Percentiles rank a stretch among this genome's conserved stretches.
phyloP scores from a whole-genome alignment of 1,140 invertebrate species.

The Onthophagus taurus region DNA sequence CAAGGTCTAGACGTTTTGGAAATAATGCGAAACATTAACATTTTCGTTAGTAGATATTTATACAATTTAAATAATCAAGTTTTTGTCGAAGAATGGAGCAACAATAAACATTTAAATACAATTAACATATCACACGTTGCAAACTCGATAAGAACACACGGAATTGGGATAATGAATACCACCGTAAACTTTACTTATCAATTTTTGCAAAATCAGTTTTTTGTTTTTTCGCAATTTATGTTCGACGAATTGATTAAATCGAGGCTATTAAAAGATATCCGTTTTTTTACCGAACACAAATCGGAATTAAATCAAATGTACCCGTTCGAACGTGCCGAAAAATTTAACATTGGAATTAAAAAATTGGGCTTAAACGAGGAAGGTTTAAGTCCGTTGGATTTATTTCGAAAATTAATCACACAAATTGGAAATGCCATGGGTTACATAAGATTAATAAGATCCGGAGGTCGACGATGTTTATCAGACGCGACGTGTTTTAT shows the following conservation, averaged over 20 bases:
- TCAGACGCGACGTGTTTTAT: conserved; percentile 86
- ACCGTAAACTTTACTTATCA: conserved; percentile 95
- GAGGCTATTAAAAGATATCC: conserved; percentile 81
- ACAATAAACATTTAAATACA: conserved; percentile 92
- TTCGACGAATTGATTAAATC: conserved; percentile 99
- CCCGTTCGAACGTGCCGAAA: conserved; percentile 85
- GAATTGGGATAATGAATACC: conserved; percentile 95
- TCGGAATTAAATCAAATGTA: conserved; percentile 51
- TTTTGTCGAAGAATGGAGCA: conserved; percentile 86
- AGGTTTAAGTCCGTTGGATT: conserved; percentile 82
- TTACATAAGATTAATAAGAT: conserved; percentile 88
- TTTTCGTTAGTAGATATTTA: conserved; percentile 87
- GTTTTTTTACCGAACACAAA: conserved; percentile 56
- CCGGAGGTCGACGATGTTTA: conserved; percentile 86
- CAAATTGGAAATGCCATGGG: conserved; percentile 97
- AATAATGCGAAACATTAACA: conserved; percentile 94
- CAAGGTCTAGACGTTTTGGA: conserved; percentile 97
- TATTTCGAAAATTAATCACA: conserved; percentile 84
- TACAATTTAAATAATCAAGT: conserved; percentile 98
- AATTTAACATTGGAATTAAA: conserved; percentile 86
- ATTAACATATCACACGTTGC: conserved; percentile 93
- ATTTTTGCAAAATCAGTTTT: conserved; percentile 89
- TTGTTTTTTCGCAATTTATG: conserved; percentile 93
- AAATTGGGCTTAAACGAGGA: conserved; percentile 79
- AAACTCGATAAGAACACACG: conserved; percentile 96